Evolutionary conservation across 1,140 invertebrate genomes (phyloP).

Genomic region (Brachionus calyciflorus): DNA sequence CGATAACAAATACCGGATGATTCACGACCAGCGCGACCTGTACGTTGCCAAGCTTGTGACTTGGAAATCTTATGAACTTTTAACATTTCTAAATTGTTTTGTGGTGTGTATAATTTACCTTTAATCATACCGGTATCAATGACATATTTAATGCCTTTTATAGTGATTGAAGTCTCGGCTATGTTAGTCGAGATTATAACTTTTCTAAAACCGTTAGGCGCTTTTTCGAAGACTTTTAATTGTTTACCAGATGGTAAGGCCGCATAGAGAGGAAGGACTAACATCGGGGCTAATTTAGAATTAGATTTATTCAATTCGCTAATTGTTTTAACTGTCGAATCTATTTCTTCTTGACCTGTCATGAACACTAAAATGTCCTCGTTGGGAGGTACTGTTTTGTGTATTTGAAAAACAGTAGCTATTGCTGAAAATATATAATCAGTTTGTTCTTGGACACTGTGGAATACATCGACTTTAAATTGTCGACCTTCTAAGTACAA

Average conservation of each 20-base stretch:
- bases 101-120: conserved; percentile 72
- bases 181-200: conserved; percentile 48
- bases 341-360: conserved; percentile 97
- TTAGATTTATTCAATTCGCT: conserved; percentile 16
- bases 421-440: conserved; percentile 96
- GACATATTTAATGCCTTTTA: conserved; percentile 85
- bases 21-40: conserved; percentile 83
- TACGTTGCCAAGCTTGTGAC: conserved; percentile 85
- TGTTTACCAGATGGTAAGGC: conserved; percentile 27
- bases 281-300: background rate
- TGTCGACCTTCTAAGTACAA: conserved; percentile 85
- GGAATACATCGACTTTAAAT: conserved; percentile 70
- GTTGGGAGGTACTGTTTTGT: conserved; percentile 60
- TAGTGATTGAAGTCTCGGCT: conserved; percentile 70
- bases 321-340: conserved; percentile 76
- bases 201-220: background rate
- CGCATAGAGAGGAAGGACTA: conserved; percentile 44
- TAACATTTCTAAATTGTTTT: conserved; percentile 78
- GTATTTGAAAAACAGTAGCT: conserved; percentile 93
- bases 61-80: conserved; percentile 79
- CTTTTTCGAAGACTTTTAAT: conserved; percentile 29
- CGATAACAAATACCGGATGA: conserved; percentile 78
- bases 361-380: conserved; percentile 91
- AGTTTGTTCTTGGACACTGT: conserved; percentile 55
- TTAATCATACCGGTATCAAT: conserved; percentile 94